These are phyloP conservation scores for Pseudococcus viburni DNA, from an alignment of 2,888 invertebrate genomes.

Conservation along the genomic window DNA sequence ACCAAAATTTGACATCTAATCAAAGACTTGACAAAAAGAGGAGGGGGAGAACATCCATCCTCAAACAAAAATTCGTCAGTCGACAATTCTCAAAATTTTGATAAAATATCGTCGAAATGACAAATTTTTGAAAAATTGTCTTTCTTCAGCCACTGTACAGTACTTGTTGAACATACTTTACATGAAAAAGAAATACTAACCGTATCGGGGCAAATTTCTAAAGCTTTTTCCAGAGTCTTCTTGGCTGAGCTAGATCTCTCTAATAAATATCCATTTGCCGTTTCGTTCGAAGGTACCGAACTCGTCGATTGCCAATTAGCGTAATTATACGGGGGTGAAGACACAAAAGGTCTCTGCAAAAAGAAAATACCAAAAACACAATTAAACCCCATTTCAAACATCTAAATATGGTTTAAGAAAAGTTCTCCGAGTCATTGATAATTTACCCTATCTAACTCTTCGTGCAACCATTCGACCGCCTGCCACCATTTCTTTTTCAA, in stretches of 20 bases:
- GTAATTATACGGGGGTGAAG: constrained; percentile 82
- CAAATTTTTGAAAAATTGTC: too few relatives aligned
- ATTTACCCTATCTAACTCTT: constrained; percentile 87
- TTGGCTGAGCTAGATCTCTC: constrained; percentile 95
- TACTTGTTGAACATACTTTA: too few relatives aligned
- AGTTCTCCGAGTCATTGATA: not conserved
- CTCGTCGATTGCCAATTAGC: constrained; percentile 83
- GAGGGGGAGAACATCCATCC: too few relatives aligned
- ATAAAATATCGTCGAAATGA: too few relatives aligned
- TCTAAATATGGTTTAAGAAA: not conserved
- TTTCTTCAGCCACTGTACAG: too few relatives aligned
- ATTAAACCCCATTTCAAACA: not conserved
- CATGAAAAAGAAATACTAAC: not conserved
- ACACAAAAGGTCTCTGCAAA: constrained; percentile 73
- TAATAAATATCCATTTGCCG: constrained; percentile 93
- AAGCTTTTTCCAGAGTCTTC: constrained; percentile 86
- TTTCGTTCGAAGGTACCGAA: constrained; percentile 90
- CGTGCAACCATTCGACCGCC: constrained; percentile 95
- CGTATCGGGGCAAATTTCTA: constrained; percentile 78
- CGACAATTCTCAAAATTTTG: too few relatives aligned
- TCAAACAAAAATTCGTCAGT: too few relatives aligned
- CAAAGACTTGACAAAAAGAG: too few relatives aligned
- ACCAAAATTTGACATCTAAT: too few relatives aligned
- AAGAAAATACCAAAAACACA: not conserved
- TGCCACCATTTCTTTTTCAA: constrained; percentile 89